Conservation (phyloP, 2,888 invertebrate genomes). For the Macrosoma leucophasiata region DNA sequence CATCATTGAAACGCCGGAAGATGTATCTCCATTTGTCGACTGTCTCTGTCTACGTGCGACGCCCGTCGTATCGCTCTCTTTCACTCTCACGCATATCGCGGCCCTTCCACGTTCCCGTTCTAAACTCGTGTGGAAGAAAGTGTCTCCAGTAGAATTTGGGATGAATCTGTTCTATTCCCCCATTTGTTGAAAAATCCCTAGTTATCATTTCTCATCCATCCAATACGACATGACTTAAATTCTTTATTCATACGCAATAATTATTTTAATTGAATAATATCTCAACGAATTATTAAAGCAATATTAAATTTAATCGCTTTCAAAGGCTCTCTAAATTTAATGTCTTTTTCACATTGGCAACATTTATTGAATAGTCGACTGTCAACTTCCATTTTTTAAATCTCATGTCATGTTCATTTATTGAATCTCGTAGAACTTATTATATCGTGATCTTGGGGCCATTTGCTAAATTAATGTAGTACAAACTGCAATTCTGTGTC, state of each 20-base stretch:
- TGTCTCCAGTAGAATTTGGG: background rate
- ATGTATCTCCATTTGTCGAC: constrained; percentile 50
- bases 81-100: constrained; percentile 37
- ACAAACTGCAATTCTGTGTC: constrained; percentile 27
- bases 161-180: constrained; percentile 30
- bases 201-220: constrained; percentile 41
- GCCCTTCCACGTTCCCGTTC: constrained; percentile 6
- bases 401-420: constrained; percentile 7
- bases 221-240: constrained; percentile 58
- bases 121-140: background rate
- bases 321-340: constrained; percentile 16
- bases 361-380: constrained; percentile 7
- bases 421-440: constrained; percentile 24
- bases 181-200: constrained; percentile 19
- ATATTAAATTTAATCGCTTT: constrained; percentile 39
- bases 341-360: constrained; percentile 34
- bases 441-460: constrained; percentile 59
- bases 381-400: constrained; percentile 2
- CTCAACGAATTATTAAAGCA: constrained; percentile 66
- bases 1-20: constrained; percentile 42
- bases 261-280: constrained; percentile 23
- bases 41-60: constrained; percentile 61
- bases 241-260: constrained; percentile 38
- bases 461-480: constrained; percentile 36
- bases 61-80: constrained; percentile 45